phyloP scores from a whole-genome alignment of 2,888 invertebrate genomes.

The Drosophila quasianomalipes region DNA sequence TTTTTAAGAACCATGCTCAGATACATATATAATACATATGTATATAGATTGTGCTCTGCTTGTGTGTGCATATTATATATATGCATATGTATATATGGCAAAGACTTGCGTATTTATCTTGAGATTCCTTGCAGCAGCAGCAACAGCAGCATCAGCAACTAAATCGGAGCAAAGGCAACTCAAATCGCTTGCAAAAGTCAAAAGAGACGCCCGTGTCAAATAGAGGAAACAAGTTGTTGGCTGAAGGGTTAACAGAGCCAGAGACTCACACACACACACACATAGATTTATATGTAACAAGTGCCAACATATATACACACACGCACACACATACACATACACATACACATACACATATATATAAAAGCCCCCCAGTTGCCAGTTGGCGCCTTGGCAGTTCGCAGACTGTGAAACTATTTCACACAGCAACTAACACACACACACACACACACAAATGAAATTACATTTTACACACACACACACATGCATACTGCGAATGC shows the following conservation, averaged over 20 bases:
- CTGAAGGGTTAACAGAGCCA: conserved; percentile 61
- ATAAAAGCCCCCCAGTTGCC: conserved; percentile 49
- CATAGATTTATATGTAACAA: conserved; percentile 48
- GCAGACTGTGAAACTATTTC: conserved; percentile 75
- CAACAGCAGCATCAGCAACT: conserved; percentile 15
- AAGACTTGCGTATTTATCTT: conserved; percentile 48
- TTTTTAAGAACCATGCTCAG: conserved; percentile 37
- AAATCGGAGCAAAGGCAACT: conserved; percentile 57
- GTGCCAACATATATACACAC: conserved; percentile 36
- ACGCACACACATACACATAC: neutral
- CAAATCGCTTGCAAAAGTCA: conserved; percentile 64
- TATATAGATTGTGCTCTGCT: conserved; percentile 4
- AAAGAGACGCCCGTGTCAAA: conserved; percentile 69
- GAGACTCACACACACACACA: conserved; percentile 20
- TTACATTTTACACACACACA: conserved; percentile 55
- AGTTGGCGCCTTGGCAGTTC: conserved; percentile 70
- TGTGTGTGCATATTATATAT: neutral
- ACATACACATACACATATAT: neutral
- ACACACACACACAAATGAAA: conserved; percentile 30
- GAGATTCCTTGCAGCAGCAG: conserved; percentile 42
- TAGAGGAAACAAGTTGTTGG: conserved; percentile 79
- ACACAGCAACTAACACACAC: conserved; percentile 30
- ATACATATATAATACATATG: conserved; percentile 11
- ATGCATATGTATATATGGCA: conserved; percentile 1
- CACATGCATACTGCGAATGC: conserved; percentile 43